A percentile compares a stretch with the other conserved stretches of the same genome.
Conservation (phyloP, 2,888 invertebrate genomes). For the Papilio protenor region DNA sequence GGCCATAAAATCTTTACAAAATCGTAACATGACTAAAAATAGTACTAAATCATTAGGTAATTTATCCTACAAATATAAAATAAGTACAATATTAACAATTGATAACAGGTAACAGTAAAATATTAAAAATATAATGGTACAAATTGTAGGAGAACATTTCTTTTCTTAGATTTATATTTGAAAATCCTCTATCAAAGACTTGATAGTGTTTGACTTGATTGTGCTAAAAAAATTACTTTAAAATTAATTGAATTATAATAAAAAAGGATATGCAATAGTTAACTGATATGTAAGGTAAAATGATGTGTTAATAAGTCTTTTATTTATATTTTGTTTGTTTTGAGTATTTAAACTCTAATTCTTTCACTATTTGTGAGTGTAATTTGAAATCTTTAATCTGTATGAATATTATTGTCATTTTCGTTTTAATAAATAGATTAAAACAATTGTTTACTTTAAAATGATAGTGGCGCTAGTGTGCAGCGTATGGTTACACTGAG, state of each 20-base stretch:
- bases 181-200: neutral
- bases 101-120: constrained; percentile 39
- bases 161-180: constrained; percentile 3
- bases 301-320: constrained; percentile 21
- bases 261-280: neutral
- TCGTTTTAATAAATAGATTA: neutral
- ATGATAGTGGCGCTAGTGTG: constrained; percentile 7
- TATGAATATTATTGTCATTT: constrained; percentile 7
- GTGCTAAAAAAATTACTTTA: neutral
- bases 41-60: neutral
- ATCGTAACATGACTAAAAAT: neutral
- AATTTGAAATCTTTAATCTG: neutral
- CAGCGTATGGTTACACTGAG: neutral
- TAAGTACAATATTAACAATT: constrained; percentile 27
- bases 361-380: neutral
- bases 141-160: constrained; percentile 27
- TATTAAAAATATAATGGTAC: constrained; percentile 15
- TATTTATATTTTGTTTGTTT: neutral
- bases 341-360: neutral
- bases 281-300: constrained; percentile 12
- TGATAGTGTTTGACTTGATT: neutral
- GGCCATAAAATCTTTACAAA: neutral
- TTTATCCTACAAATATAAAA: constrained; percentile 21
- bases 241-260: neutral
- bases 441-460: neutral